Conservation (phyloP, 2,113 vertebrate genomes). For the Melanocharis versteri region DNA sequence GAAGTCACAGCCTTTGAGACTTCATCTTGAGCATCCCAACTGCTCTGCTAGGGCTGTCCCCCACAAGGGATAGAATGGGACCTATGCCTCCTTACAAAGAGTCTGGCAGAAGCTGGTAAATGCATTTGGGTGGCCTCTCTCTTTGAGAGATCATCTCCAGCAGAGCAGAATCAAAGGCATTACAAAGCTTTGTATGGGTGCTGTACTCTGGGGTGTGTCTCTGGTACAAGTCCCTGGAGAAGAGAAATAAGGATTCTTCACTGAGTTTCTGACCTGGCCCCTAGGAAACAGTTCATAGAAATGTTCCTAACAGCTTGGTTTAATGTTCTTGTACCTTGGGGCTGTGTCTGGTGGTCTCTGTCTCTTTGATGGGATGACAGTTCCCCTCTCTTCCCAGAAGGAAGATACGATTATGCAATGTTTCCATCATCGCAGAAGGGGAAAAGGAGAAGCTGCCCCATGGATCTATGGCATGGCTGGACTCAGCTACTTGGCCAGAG, state of each 20-base stretch:
- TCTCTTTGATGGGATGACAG: neutral
- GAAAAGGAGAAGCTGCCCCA: neutral
- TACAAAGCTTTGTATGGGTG: neutral
- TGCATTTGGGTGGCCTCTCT: neutral
- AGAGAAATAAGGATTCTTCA: neutral
- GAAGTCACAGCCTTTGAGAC: neutral
- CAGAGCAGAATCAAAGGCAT: neutral
- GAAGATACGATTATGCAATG: neutral
- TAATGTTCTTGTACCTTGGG: neutral
- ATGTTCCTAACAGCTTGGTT: neutral
- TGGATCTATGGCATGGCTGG: neutral
- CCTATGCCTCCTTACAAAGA: neutral
- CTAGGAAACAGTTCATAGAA: neutral
- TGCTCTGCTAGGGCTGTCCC: neutral
- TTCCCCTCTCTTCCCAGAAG: neutral
- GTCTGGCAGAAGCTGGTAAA: neutral
- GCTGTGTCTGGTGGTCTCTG: neutral
- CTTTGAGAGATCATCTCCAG: neutral
- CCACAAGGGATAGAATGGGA: neutral
- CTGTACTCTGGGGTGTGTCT: neutral
- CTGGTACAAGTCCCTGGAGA: neutral
- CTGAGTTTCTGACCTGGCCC: neutral
- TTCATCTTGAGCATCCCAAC: neutral
- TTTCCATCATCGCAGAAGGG: neutral
- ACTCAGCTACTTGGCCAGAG: neutral